A percentile compares a stretch with the other conserved stretches of the same genome.
Evolutionary conservation across 2,797 vertebrate species (phyloP).

Genomic region (Malurus splendens): DNA sequence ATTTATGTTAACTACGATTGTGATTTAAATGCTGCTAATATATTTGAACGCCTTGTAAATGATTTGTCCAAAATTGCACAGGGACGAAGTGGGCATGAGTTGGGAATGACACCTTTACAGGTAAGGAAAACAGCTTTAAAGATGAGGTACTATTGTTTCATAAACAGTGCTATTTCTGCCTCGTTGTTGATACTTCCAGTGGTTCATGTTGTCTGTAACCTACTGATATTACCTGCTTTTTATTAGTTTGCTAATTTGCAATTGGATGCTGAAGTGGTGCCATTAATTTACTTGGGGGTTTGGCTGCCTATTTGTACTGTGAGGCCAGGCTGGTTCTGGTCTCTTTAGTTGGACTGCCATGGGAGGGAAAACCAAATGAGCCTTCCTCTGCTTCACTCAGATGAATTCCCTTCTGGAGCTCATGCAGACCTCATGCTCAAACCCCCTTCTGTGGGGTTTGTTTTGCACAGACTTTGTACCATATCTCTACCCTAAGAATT

Average conservation of each 20-base stretch:
- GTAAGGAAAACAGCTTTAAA: constrained; percentile 46
- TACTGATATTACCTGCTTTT: background rate
- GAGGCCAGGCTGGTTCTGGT: background rate
- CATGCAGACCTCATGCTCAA: background rate
- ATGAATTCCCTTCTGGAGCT: background rate
- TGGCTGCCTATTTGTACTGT: background rate
- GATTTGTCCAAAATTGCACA: constrained; percentile 97
- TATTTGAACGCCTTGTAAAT: constrained; percentile 94
- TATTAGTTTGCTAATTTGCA: background rate
- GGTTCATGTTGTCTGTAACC: background rate
- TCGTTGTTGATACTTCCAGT: fast-evolving
- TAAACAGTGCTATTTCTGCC: background rate
- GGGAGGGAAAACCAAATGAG: background rate
- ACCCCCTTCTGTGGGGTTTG: background rate
- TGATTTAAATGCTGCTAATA: constrained; percentile 96
- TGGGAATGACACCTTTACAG: constrained; percentile 90
- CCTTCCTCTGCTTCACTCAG: background rate
- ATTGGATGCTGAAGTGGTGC: background rate
- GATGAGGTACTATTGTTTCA: background rate
- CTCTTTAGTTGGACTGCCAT: background rate
- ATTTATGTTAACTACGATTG: constrained; percentile 99
- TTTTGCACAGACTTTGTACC: background rate
- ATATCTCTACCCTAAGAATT: background rate
- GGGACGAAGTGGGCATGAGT: constrained; percentile 92
- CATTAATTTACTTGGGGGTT: background rate